Base-by-base conservation (phyloP, 2,113 vertebrate genomes). In the Upupa epops region DNA sequence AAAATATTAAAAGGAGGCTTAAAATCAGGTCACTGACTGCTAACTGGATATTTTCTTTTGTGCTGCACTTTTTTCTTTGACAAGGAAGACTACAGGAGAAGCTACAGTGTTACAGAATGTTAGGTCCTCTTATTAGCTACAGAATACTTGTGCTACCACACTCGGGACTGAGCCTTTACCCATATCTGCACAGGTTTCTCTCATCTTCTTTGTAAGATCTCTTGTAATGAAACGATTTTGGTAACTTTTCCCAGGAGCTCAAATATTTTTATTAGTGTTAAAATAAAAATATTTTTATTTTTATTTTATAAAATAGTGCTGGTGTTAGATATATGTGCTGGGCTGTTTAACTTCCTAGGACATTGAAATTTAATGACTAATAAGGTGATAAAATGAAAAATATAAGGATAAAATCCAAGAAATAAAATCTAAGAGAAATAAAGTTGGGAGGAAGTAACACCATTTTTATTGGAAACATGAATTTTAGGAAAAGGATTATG, bases 391-490 rank as follows among this genome's bases (percentile, higher is more conserved):
- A 96, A 97, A 92, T 20, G 8, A 96, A 7, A 17, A 87, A 77
- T 32, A 92, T 66, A 94, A 89, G 40, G n/a, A 86, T 80, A 94
- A 93, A 96, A 74, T 24, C 59, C 72, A 63, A 87, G 84, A 92
- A 36, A 90, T 11, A 94, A 77, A 95, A 94, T 59, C 64, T 37
- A 94, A 95, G 78, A 89, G 58, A 95, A 97, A 97, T 87, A 82
- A 96, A 95, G 14, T 77, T 90, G 5, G 7, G 52, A 80, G 93
- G 81, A 96, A 94, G 58, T 86, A 75, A 86, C 64, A 91, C 74
- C 2, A 6, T 51, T 96, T 92, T 95, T 96, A 97, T 97, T 83
- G 95, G 95, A 95, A 96, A 88, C 91, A 96, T 95, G 94, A 91
- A 97, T 97, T 97, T 96, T 25, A 94, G 66, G 52, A 94, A 89